Evolutionary conservation across 2,888 invertebrate species (phyloP).

Genomic region (Pterobdella sp.): DNA sequence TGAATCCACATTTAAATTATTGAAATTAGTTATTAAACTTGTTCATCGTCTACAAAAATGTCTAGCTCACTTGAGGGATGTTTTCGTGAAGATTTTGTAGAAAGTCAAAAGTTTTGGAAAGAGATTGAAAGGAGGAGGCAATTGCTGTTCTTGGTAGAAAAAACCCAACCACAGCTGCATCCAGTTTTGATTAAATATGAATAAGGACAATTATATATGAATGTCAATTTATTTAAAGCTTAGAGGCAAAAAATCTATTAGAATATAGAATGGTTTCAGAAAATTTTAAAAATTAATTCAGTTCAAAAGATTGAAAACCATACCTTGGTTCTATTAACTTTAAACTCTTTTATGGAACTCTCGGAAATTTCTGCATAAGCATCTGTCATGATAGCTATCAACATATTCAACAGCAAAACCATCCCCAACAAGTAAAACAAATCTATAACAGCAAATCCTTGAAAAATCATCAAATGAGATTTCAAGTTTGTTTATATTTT

Average conservation of each 20-base stretch:
- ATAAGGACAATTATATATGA: too few species aligned
- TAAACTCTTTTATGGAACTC: constrained; percentile 37
- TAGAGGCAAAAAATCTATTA: background rate
- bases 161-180: background rate
- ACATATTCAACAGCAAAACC: constrained; percentile 40
- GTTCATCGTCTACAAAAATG: too few species aligned
- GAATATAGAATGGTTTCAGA: background rate
- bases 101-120: background rate
- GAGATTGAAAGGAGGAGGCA: background rate
- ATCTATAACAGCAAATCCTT: constrained; percentile 30
- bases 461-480: too few species aligned
- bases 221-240: too few species aligned
- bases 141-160: background rate
- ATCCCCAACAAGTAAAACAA: constrained; percentile 36
- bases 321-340: constrained; percentile 36
- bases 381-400: constrained; percentile 41
- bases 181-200: too few species aligned
- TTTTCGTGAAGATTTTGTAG: background rate
- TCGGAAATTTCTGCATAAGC: constrained; percentile 38
- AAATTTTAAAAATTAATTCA: background rate
- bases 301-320: background rate
- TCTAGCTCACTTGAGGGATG: background rate
- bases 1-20: too few species aligned
- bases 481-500: background rate
- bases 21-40: too few species aligned